A percentile compares a stretch with the other conserved stretches of the same genome.
Evolutionary conservation across 2,797 vertebrate genomes (phyloP).

Genomic region (Lerista edwardsae): DNA sequence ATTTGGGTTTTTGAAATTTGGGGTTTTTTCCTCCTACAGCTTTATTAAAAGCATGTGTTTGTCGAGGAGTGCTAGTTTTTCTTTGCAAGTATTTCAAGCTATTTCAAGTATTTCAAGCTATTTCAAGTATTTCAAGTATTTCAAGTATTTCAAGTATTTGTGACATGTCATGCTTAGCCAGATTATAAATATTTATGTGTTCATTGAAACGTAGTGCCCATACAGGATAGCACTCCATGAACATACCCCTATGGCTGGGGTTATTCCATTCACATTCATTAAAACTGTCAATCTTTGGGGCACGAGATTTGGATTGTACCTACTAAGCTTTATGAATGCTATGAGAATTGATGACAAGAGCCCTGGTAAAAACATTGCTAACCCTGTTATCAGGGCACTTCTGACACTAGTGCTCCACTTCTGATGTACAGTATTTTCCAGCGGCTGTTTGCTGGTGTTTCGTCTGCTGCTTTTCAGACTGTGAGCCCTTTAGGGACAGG

Average conservation of each 20-base stretch:
- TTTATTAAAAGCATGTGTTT: constrained; percentile 51
- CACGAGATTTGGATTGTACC: background rate
- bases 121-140: too few relatives aligned
- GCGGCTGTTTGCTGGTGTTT: too few relatives aligned
- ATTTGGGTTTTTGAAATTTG: constrained; percentile 21
- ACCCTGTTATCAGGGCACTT: too few relatives aligned
- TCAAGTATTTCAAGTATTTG: too few relatives aligned
- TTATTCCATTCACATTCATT: background rate
- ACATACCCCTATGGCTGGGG: background rate
- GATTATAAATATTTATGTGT: constrained; percentile 33
- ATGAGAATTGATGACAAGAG: background rate
- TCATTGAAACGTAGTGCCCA: constrained; percentile 26
- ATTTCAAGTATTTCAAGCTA: too few relatives aligned
- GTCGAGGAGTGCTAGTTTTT: constrained; percentile 47
- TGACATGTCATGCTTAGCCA: constrained; percentile 39
- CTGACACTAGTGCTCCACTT: too few relatives aligned
- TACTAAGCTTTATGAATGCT: background rate
- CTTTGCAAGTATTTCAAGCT: background rate
- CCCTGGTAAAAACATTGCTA: background rate
- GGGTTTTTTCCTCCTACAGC: constrained; percentile 27
- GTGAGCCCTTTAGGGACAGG: too few relatives aligned
- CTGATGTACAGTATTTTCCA: too few relatives aligned
- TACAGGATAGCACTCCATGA: background rate
- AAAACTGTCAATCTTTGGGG: background rate
- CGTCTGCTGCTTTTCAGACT: too few relatives aligned